These are phyloP conservation scores for Nyctibius bracteatus DNA, from an alignment of 2,113 vertebrate species.

Conservation along the genomic window DNA sequence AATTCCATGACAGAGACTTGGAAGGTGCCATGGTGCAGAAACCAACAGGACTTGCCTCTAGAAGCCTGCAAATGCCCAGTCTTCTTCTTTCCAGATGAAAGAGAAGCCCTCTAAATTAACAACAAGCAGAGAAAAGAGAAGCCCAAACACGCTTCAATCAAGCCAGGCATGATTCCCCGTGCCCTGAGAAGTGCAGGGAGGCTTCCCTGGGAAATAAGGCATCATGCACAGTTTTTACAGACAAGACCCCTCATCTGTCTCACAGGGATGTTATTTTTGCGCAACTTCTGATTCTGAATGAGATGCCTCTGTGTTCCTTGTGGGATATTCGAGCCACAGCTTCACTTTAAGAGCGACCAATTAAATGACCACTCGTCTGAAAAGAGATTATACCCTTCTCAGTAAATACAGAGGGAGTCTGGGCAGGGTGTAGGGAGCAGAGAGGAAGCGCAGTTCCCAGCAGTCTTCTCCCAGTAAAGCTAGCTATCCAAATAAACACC, in stretches of 20 bases:
- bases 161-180: not conserved
- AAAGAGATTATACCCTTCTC: conserved; percentile 1
- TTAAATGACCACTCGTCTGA: not conserved
- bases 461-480: not conserved
- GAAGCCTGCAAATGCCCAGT: not conserved
- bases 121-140: not conserved
- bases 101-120: not conserved
- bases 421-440: not conserved
- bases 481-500: not conserved
- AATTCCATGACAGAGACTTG: not conserved
- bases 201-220: not conserved
- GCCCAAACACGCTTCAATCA: not conserved
- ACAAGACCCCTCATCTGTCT: not conserved
- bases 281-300: not conserved
- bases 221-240: not conserved
- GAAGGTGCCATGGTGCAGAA: not conserved
- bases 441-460: not conserved
- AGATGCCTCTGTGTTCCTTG: not conserved
- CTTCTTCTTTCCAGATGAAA: not conserved
- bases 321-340: not conserved
- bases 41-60: not conserved
- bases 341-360: not conserved
- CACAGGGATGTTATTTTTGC: not conserved
- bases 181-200: not conserved
- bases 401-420: not conserved